Evolutionary conservation across 2,113 vertebrate genomes (phyloP).

Genomic region (Rhea americana): DNA sequence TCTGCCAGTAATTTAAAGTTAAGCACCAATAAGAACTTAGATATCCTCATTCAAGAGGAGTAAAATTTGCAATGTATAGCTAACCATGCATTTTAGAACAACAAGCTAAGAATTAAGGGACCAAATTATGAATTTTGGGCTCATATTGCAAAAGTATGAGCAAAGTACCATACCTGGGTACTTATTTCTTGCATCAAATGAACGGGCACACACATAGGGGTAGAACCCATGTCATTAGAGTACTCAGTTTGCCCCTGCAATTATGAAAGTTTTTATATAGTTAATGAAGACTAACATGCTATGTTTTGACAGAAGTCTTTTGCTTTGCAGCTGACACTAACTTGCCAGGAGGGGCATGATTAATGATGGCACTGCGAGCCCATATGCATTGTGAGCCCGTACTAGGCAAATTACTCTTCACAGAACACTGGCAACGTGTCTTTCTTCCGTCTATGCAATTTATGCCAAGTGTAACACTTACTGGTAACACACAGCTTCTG

Average conservation of each 20-base stretch:
- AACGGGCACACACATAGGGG: neutral
- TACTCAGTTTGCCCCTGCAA: neutral
- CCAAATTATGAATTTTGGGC: neutral
- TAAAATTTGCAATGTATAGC: neutral
- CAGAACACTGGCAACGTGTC: neutral
- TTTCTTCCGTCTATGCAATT: constrained; percentile 56
- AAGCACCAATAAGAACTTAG: neutral
- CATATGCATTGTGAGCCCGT: constrained; percentile 25
- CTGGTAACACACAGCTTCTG: neutral
- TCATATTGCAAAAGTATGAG: neutral
- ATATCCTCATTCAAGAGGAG: neutral
- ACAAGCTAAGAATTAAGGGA: neutral
- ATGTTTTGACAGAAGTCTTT: constrained; percentile 30
- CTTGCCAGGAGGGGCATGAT: constrained; percentile 19
- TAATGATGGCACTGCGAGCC: constrained; percentile 35
- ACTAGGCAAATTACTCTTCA: constrained; percentile 52
- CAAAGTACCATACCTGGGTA: neutral
- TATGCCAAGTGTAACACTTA: constrained; percentile 21
- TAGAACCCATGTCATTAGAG: neutral
- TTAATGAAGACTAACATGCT: constrained; percentile 9
- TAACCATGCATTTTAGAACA: neutral
- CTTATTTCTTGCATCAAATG: neutral
- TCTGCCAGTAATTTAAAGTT: neutral
- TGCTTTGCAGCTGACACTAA: constrained; percentile 40
- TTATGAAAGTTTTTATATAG: constrained; percentile 24